Evolutionary conservation across 2,113 vertebrate species (phyloP).

Genomic region (Etia nguti): DNA sequence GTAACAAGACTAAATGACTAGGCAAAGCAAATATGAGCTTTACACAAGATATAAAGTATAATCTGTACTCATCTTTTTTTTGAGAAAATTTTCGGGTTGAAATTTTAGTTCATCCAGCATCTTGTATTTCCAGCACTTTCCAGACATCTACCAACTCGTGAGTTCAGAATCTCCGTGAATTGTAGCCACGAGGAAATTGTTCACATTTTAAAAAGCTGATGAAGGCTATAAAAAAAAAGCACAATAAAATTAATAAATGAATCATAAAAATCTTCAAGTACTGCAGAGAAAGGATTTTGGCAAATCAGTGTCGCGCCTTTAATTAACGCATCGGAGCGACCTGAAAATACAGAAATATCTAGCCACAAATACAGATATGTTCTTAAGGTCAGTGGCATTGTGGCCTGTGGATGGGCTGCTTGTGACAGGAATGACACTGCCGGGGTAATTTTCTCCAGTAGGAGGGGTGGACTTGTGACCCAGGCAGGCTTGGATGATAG

Average conservation of each 20-base stretch:
- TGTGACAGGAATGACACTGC: constrained; percentile 27
- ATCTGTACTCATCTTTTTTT: neutral
- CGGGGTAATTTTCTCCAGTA: constrained; percentile 1
- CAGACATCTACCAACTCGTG: neutral
- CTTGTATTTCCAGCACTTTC: neutral
- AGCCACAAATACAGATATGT: neutral
- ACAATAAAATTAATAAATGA: neutral
- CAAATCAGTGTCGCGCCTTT: neutral
- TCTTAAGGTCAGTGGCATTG: neutral
- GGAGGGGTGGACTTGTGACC: constrained; percentile 69
- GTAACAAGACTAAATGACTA: neutral
- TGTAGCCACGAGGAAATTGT: neutral
- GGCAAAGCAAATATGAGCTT: neutral
- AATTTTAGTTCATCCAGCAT: neutral
- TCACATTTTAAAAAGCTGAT: neutral
- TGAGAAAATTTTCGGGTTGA: neutral
- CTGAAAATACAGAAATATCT: neutral
- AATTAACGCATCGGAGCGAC: neutral
- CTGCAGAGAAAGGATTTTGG: neutral
- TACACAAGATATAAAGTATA: neutral
- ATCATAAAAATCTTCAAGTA: neutral
- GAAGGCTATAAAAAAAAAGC: neutral
- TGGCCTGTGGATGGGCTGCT: neutral
- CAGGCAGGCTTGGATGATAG: constrained; percentile 59
- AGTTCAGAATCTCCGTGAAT: neutral